A percentile compares a stretch with the other conserved stretches of the same genome.
These are phyloP conservation scores for Holocentrus rufus DNA, from an alignment of 2,797 vertebrate species.

Conservation along the genomic window DNA sequence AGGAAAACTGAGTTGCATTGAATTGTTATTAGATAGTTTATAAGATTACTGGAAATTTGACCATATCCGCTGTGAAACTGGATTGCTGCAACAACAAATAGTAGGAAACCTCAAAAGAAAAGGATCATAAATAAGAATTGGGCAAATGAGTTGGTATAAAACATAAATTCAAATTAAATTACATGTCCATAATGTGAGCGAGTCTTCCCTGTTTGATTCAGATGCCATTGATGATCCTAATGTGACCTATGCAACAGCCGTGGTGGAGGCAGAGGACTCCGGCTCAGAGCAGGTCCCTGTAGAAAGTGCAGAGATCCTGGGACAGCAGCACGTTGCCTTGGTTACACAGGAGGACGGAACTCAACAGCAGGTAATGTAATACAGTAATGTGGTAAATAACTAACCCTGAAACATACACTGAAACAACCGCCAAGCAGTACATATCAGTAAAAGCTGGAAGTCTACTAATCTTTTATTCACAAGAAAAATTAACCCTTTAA, in stretches of 20 bases:
- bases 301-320: slow-evolving; percentile 86
- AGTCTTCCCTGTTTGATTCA: slow-evolving; percentile 36
- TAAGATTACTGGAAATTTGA: not conserved
- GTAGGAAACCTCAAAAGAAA: not conserved
- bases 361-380: slow-evolving; percentile 88
- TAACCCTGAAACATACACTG: not conserved
- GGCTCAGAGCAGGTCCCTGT: slow-evolving; percentile 89
- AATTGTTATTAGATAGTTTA: not conserved
- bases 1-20: slow-evolving; percentile 3
- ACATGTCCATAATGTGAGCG: not conserved
- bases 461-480: too few relatives aligned
- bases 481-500: too few relatives aligned
- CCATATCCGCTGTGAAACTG: not conserved
- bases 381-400: not conserved
- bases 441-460: too few relatives aligned
- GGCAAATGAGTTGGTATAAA: not conserved
- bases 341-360: slow-evolving; percentile 98
- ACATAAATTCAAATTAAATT: not conserved
- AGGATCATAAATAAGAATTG: not conserved
- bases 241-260: slow-evolving; percentile 88
- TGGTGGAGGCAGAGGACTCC: slow-evolving; percentile 92
- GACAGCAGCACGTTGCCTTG: slow-evolving; percentile 92
- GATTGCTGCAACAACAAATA: too few relatives aligned
- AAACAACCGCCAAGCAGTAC: too few relatives aligned
- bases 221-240: slow-evolving; percentile 93